A percentile compares a stretch with the other conserved stretches of the same genome.
Conservation (phyloP, 1,140 invertebrate species). For the Thereuonema tuberculata region DNA sequence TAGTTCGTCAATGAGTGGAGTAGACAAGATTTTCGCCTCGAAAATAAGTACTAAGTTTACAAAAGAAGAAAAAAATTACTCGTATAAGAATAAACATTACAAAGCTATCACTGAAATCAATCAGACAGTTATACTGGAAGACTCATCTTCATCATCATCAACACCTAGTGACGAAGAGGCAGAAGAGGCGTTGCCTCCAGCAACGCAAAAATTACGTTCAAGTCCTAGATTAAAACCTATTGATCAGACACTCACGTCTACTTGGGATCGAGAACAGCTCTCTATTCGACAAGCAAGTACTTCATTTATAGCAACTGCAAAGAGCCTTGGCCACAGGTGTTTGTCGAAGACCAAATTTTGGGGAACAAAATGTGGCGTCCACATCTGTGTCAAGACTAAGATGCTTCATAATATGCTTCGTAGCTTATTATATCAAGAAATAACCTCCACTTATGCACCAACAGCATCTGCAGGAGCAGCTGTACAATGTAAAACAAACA, state of each 20-base stretch:
- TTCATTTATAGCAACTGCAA: not conserved
- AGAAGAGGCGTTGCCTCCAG: not conserved
- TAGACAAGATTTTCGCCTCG: no score
- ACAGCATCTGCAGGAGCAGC: no score
- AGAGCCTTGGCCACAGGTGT: not conserved
- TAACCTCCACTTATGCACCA: no score
- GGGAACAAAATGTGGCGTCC: no score
- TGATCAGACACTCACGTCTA: not conserved
- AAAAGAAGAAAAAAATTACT: not conserved
- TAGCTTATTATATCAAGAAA: no score
- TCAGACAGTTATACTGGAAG: not conserved
- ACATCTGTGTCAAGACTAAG: no score
- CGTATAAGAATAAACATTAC: conserved; percentile 12
- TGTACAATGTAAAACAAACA: no score
- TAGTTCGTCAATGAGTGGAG: no score
- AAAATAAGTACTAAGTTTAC: no score
- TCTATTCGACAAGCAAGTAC: not conserved
- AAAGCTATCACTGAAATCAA: conserved; percentile 12
- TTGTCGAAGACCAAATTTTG: no score
- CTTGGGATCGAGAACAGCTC: not conserved
- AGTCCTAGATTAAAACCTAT: not conserved
- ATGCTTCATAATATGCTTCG: no score
- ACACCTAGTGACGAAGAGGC: not conserved
- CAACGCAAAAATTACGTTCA: not conserved
- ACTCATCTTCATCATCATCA: not conserved